Evolutionary conservation across 2,797 vertebrate genomes (phyloP).

Genomic region (Nyctibius grandis): DNA sequence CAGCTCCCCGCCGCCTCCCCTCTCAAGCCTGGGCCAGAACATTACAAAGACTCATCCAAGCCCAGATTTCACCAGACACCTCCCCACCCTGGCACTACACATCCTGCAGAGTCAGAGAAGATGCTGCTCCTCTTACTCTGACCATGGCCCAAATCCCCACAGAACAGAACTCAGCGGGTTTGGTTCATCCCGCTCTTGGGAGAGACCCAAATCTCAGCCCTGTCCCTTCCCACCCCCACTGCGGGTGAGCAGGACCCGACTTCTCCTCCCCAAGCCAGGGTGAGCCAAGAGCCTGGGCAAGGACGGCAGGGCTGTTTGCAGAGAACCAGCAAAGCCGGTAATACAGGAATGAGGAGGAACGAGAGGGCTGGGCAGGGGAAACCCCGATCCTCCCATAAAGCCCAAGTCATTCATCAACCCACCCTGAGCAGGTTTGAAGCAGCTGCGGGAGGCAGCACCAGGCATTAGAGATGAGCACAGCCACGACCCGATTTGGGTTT

Average conservation of each 20-base stretch:
- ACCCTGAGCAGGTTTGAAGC: not conserved
- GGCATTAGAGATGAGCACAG: fast-evolving
- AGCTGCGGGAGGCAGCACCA: not conserved
- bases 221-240: not conserved
- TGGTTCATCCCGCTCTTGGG: not conserved
- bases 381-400: not conserved
- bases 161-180: not conserved
- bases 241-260: not conserved
- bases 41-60: not conserved
- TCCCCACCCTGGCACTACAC: not conserved
- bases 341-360: not conserved
- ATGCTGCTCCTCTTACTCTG: not conserved
- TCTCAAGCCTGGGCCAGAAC: not conserved
- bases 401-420: not conserved
- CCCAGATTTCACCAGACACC: not conserved
- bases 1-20: not conserved
- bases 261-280: not conserved
- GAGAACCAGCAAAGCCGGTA: slow-evolving; percentile 24
- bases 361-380: not conserved
- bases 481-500: not conserved
- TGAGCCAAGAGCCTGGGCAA: not conserved
- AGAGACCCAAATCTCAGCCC: not conserved
- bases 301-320: not conserved
- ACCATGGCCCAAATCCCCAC: not conserved
- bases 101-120: not conserved